Base-by-base conservation (phyloP, 2,113 vertebrate species). In the Onychostruthus taczanowskii region DNA sequence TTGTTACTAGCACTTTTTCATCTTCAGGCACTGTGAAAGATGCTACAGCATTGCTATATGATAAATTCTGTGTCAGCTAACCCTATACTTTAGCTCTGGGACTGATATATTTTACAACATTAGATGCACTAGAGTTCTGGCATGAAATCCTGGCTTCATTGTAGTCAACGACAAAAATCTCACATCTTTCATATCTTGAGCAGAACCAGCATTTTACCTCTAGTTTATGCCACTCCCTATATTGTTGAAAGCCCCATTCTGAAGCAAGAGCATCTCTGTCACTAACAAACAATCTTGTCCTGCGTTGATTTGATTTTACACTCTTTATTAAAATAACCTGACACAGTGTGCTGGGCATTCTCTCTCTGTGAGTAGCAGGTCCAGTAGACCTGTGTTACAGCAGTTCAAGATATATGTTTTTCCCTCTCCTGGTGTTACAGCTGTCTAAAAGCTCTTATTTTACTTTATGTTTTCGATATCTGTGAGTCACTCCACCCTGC, bases 1-100 rank as follows among this genome's bases (percentile, higher is more conserved):
- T 86, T 96, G 88, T 87, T 94, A 61, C 64, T 49, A 79, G 84
- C 52, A 66, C 76, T 94, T 89, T 72, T 78, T 97, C 83, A 90
- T 96, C 46, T 49, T 89, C 79, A 64, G 83, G 37, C 19, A 0
- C 88, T 33, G 41, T 95, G 94, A 93, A 84, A 95, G 69, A 93
- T 90, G 93, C 79, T 82, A 17, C 39, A 49, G 37, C 64, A 62
- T 22, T 55, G 68, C 79, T 84, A 4, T 75, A 56, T 86, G 79
- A 90, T 86, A 94, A 81, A 94, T 81, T 84, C 84, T 69, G 44
- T 11, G 1, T 87, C 92, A 82, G 83, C 69, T 92, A 89, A 75
- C 89, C 68, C 90, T 84, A 11, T 81, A 94, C 64, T 95, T 92
- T 79, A 73, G 39, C 76, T 72, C 67, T 53, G 31, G 0, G 1